Evolutionary conservation across 2,888 invertebrate genomes (phyloP).

Genomic region (Onchidella celtica): DNA sequence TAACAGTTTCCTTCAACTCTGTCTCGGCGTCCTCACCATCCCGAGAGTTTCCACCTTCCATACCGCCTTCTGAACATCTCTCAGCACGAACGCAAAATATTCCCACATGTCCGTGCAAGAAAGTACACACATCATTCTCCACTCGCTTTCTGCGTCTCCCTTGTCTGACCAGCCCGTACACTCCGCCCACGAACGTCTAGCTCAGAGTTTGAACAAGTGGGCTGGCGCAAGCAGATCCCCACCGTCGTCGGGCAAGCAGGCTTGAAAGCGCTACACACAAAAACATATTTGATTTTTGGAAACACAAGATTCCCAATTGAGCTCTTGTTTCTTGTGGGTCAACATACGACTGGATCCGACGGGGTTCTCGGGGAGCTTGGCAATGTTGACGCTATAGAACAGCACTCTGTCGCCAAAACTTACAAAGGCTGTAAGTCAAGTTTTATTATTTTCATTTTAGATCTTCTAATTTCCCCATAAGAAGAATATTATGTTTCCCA

Average conservation of each 20-base stretch:
- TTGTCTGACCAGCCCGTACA: background rate
- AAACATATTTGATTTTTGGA: constrained; percentile 41
- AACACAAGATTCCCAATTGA: constrained; percentile 41
- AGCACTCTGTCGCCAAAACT: background rate
- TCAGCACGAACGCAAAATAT: too few relatives aligned
- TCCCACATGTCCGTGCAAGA: too few relatives aligned
- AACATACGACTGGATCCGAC: constrained; percentile 19
- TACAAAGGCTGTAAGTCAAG: constrained; percentile 4
- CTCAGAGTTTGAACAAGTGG: constrained; percentile 3
- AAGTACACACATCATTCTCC: too few relatives aligned
- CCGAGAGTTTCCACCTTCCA: too few relatives aligned
- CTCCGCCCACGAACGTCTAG: background rate
- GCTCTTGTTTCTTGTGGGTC: constrained; percentile 31
- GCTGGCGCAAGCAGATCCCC: background rate
- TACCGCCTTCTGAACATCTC: too few relatives aligned
- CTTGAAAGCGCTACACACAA: constrained; percentile 29
- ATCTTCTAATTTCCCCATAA: background rate
- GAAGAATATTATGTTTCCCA: too few relatives aligned
- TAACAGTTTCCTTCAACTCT: too few relatives aligned
- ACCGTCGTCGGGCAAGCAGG: constrained; percentile 5
- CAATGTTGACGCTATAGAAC: constrained; percentile 6
- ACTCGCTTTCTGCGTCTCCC: too few relatives aligned
- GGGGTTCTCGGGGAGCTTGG: background rate
- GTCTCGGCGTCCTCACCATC: too few relatives aligned
- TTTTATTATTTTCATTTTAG: background rate